Conservation (phyloP, 2,113 vertebrate species). For the Gymnogyps californianus region DNA sequence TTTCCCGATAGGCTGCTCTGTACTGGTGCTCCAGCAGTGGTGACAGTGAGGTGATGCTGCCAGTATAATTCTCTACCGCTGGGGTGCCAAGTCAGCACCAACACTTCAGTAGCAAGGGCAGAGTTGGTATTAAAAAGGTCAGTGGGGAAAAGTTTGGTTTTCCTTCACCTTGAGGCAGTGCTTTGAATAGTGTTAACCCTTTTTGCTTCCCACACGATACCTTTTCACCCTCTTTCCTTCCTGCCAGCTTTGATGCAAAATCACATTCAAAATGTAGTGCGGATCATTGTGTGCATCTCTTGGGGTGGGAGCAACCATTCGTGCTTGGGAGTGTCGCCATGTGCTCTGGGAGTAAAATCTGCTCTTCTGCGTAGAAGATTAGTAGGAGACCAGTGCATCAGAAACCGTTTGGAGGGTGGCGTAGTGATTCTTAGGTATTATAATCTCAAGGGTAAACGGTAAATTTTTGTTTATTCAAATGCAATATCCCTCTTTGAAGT, state of each 20-base stretch:
- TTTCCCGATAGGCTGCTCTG: conserved; percentile 3
- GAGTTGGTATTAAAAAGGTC: conserved; percentile 66
- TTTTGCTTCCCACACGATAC: neutral
- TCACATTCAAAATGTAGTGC: neutral
- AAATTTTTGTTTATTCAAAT: conserved; percentile 61
- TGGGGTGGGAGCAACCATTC: neutral
- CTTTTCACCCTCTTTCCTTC: neutral
- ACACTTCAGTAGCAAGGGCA: conserved; percentile 46
- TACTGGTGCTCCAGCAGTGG: conserved; percentile 31
- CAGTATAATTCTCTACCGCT: neutral
- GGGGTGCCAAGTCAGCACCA: neutral
- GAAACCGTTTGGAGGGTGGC: neutral
- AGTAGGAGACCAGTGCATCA: neutral
- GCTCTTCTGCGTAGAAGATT: neutral
- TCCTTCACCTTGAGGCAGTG: conserved; percentile 24
- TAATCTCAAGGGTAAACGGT: neutral
- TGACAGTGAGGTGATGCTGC: conserved; percentile 50
- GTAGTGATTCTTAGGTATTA: neutral
- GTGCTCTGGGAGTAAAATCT: neutral
- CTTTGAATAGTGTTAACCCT: neutral
- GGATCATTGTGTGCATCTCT: fast-evolving
- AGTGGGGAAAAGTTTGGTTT: conserved; percentile 41
- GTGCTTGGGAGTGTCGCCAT: neutral
- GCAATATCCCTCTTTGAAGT: neutral
- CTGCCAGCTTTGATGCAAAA: neutral